Percentiles rank a stretch among this genome's conserved stretches.
These are phyloP conservation scores for Ganaspis brasiliensis DNA, from an alignment of 2,888 invertebrate species.

Conservation along the genomic window DNA sequence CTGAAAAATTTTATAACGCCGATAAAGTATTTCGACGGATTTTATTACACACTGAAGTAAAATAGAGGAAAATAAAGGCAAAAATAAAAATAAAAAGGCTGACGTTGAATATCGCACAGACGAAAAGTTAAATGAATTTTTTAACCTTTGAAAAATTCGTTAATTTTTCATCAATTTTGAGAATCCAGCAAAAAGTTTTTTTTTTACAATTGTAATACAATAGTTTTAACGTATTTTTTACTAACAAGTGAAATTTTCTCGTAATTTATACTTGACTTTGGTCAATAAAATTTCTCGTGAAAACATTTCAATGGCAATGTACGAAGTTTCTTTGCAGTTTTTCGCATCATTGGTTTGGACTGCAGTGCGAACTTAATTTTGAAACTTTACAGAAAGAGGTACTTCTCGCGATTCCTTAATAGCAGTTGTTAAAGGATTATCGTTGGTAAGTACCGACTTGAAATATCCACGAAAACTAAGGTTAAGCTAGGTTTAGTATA, in stretches of 20 bases:
- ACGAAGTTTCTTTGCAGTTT: neutral
- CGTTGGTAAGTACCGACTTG: slow-evolving; percentile 32
- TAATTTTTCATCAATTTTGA: too few relatives aligned
- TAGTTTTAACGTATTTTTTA: neutral
- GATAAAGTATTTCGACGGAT: neutral
- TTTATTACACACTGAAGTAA: too few relatives aligned
- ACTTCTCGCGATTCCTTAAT: slow-evolving; percentile 40
- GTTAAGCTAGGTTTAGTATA: slow-evolving; percentile 22
- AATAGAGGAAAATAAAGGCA: too few relatives aligned
- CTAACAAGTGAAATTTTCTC: neutral
- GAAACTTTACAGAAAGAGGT: slow-evolving; percentile 31
- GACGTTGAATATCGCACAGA: too few relatives aligned
- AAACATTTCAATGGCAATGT: neutral
- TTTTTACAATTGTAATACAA: too few relatives aligned
- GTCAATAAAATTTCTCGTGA: neutral
- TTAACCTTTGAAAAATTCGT: too few relatives aligned
- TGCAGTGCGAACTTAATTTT: slow-evolving; percentile 37
- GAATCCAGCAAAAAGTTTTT: too few relatives aligned
- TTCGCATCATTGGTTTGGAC: slow-evolving; percentile 37
- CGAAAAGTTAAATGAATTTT: too few relatives aligned
- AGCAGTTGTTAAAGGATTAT: slow-evolving; percentile 42
- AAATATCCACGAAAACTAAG: slow-evolving; percentile 18
- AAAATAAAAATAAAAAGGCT: too few relatives aligned
- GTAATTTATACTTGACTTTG: neutral
- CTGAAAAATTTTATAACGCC: neutral